Percentiles rank a stretch among this genome's conserved stretches.
Conservation (phyloP, 1,140 invertebrate species). For the Goniozus legneri region DNA sequence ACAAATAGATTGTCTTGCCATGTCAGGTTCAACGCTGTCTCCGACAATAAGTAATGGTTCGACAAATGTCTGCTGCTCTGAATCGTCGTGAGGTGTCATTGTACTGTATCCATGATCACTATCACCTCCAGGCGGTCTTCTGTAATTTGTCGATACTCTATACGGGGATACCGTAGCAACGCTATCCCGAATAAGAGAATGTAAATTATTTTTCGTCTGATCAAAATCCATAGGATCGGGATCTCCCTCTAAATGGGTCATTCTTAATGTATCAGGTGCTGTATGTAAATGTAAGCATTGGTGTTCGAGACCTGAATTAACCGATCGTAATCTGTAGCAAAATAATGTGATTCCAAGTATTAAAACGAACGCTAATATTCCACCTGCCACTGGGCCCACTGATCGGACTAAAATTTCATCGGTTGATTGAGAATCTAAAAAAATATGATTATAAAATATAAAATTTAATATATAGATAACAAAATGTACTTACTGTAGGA, state of each 20-base stretch:
- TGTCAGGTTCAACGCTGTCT: constrained; percentile 46
- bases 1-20: constrained; percentile 32
- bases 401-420: constrained; percentile 52
- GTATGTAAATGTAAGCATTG: constrained; percentile 48
- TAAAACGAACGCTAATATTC: constrained; percentile 61
- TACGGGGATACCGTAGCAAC: constrained; percentile 81
- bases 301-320: constrained; percentile 47
- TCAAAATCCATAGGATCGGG: constrained; percentile 41
- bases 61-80: constrained; percentile 74
- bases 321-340: constrained; percentile 58
- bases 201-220: constrained; percentile 53
- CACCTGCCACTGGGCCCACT: constrained; percentile 64
- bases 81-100: constrained; percentile 90
- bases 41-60: constrained; percentile 55
- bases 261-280: constrained; percentile 45
- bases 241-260: constrained; percentile 48
- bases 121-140: constrained; percentile 75
- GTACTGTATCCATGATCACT: constrained; percentile 94
- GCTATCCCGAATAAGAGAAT: constrained; percentile 59
- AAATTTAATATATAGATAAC: background rate
- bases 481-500: constrained; percentile 52
- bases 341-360: constrained; percentile 62
- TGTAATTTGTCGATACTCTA: constrained; percentile 76
- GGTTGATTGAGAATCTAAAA: constrained; percentile 49
- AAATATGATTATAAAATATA: background rate